Conservation (phyloP, 2,113 vertebrate species). For the Megaleporinus macrocephalus region DNA sequence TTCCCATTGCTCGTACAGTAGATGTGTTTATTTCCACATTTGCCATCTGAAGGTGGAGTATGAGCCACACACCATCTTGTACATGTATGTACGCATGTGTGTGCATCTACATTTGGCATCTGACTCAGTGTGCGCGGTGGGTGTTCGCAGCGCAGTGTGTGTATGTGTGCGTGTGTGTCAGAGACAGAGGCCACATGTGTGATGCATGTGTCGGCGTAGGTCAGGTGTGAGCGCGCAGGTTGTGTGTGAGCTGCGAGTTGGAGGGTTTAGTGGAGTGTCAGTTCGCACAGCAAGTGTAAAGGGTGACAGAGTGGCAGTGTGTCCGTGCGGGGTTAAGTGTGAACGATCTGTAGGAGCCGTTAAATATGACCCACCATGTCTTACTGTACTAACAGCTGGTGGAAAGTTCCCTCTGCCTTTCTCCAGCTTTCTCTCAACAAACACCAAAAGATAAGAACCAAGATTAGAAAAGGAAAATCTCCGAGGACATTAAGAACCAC, state of each 20-base stretch:
- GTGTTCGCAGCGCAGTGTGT: too few relatives aligned
- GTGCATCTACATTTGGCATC: background rate
- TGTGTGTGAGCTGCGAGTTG: slow-evolving; percentile 6
- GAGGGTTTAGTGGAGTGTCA: background rate
- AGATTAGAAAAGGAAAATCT: too few relatives aligned
- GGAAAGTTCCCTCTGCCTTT: background rate
- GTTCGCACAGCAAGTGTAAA: background rate
- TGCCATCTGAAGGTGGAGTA: too few relatives aligned
- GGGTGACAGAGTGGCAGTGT: background rate
- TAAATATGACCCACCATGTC: background rate
- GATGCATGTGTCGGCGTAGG: background rate
- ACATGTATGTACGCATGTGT: background rate
- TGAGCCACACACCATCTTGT: background rate
- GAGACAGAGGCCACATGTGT: background rate
- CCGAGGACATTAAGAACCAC: too few relatives aligned
- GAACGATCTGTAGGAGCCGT: background rate
- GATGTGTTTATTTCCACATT: too few relatives aligned
- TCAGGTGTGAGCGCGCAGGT: background rate
- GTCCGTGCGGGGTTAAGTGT: slow-evolving; percentile 3
- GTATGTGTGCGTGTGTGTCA: background rate
- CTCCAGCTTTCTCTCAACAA: background rate
- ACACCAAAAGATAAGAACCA: too few relatives aligned
- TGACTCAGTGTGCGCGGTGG: too few relatives aligned
- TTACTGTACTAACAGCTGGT: slow-evolving; percentile 8
- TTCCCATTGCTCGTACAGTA: too few relatives aligned